Conservation (phyloP, 1,140 invertebrate genomes). For the Lordiphosa clarofinis region DNA sequence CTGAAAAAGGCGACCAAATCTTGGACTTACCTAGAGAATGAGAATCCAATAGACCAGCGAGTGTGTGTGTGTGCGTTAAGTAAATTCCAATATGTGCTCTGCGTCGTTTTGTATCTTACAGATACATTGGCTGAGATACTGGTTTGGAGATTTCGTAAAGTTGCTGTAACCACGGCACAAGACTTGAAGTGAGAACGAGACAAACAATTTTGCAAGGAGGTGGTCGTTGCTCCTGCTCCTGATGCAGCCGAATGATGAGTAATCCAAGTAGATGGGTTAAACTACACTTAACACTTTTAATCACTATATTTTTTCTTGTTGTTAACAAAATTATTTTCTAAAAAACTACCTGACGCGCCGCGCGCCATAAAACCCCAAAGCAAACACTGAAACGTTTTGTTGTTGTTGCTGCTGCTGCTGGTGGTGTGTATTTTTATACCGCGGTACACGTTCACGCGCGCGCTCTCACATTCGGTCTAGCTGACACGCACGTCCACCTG, state of each 20-base stretch:
- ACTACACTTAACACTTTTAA: slow-evolving; percentile 32
- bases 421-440: slow-evolving; percentile 45
- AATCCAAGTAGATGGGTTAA: slow-evolving; percentile 30
- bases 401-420: slow-evolving; percentile 27
- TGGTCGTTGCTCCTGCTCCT: slow-evolving; percentile 36
- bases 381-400: slow-evolving; percentile 53
- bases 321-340: slow-evolving; percentile 50
- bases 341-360: slow-evolving; percentile 70
- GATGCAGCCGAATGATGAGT: slow-evolving; percentile 30
- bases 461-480: slow-evolving; percentile 30
- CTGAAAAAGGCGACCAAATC: slow-evolving; percentile 29
- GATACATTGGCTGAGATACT: slow-evolving; percentile 70
- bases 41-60: slow-evolving; percentile 54
- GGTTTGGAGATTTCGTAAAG: slow-evolving; percentile 66
- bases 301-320: slow-evolving; percentile 23
- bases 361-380: slow-evolving; percentile 66
- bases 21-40: slow-evolving; percentile 48
- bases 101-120: slow-evolving; percentile 61
- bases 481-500: slow-evolving; percentile 62
- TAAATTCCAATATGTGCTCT: slow-evolving; percentile 74
- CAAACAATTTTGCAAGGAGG: background rate
- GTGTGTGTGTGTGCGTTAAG: slow-evolving; percentile 52
- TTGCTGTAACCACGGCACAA: slow-evolving; percentile 31
- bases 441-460: slow-evolving; percentile 52
- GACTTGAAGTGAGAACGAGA: slow-evolving; percentile 16